phyloP scores from a whole-genome alignment of 2,113 vertebrate genomes.

The Himantopus leucocephalus region DNA sequence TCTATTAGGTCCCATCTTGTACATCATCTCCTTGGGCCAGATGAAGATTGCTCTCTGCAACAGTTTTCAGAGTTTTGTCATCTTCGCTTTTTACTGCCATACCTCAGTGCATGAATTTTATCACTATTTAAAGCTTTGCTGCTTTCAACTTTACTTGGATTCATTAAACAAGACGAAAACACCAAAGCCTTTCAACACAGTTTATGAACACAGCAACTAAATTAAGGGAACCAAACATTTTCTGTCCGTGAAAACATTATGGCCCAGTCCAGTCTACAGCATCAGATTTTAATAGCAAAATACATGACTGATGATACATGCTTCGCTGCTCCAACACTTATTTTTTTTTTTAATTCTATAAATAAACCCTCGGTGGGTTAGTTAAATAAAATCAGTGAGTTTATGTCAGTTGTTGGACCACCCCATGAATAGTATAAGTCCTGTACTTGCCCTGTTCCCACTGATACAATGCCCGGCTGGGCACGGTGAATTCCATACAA shows the following conservation, averaged over 20 bases:
- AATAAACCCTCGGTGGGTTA: neutral
- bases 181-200: neutral
- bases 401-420: constrained; percentile 31
- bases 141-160: neutral
- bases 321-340: neutral
- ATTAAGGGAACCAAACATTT: neutral
- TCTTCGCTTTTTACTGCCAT: neutral
- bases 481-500: constrained; percentile 37
- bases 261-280: neutral
- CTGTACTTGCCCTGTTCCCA: constrained; percentile 54
- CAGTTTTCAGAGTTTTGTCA: neutral
- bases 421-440: constrained; percentile 25
- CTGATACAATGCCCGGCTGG: constrained; percentile 43
- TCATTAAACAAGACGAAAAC: neutral
- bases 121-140: neutral
- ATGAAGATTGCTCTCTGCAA: neutral
- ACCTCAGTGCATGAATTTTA: neutral
- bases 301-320: neutral
- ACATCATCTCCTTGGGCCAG: neutral
- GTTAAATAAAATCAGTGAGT: constrained; percentile 21
- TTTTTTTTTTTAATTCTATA: neutral
- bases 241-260: neutral
- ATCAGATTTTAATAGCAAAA: neutral
- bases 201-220: neutral
- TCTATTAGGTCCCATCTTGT: neutral